Evolutionary conservation across 2,888 invertebrate genomes (phyloP), one percentile per base, ranked within the genome.

Genomic region (Lithodes maja): DNA sequence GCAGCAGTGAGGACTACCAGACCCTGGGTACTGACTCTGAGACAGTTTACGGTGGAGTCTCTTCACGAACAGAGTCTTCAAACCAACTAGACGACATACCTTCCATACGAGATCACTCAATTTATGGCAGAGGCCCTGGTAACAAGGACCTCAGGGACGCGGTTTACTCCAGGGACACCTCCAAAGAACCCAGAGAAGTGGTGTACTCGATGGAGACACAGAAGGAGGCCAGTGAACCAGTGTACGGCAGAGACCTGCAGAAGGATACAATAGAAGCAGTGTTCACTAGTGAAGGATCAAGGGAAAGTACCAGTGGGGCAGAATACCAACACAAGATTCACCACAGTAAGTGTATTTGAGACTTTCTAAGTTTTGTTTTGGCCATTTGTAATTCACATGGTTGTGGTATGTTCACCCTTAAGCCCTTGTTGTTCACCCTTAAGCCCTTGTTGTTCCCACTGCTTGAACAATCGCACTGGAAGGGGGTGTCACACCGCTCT

Each of bases 21-120:
- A 87, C 87, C 12, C 68, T 87, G 5, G 90, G 87, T 3, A 87
- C 90, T 52, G 90, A 90, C 81, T 81, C 90, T 53, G 91, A 91
- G 80, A 91, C 91, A n/a, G 91, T 90, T 17, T 90, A 90, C 75
- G 90, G 89, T 12, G 91, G 89, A 3, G 89, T 91, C 54, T 91
- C 91, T 1, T 89, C 89, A 33, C 86, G 91, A 9, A 91, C 91
- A 9, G 91, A 91, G 74, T 91, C 91, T 17, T 90, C 90, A 68
- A 91, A 91, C 89, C 91, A 91, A 77, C 90, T 91, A 79, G 91
- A 91, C 85, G 91, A 91, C 79, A 79, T 87, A 50, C 85, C 91
- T 54, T 90, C 91, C 71, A 89, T 91, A 80, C 50, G 91, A 83
- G 91, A 91, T 78, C 91, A 91, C 78, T 80, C 88, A 17, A 83